phyloP scores from a whole-genome alignment of 1,140 invertebrate genomes.

The Drosophila parvula region DNA sequence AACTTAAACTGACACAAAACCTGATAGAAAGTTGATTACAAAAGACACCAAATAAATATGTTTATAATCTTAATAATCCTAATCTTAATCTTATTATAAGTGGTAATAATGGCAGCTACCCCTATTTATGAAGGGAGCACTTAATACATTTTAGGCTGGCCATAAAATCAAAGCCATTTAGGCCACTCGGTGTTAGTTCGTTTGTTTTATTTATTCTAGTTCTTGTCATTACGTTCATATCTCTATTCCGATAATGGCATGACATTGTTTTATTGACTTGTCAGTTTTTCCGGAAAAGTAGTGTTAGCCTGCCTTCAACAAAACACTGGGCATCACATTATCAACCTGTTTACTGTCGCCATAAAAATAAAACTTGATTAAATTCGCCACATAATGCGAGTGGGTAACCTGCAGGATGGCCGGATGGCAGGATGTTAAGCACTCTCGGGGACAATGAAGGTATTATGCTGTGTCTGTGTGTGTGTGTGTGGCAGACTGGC shows the following conservation, averaged over 20 bases:
- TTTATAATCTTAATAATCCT: no score
- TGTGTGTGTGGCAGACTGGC: slow-evolving; percentile 54
- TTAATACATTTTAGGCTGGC: not conserved
- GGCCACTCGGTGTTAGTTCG: not conserved
- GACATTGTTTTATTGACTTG: slow-evolving; percentile 14
- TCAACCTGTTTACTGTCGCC: slow-evolving; percentile 26
- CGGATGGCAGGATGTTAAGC: slow-evolving; percentile 16
- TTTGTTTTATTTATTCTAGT: slow-evolving; percentile 4
- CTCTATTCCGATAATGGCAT: slow-evolving; percentile 8
- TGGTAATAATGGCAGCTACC: not conserved
- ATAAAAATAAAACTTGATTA: slow-evolving; percentile 37
- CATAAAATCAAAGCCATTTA: slow-evolving; percentile 9
- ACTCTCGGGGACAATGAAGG: slow-evolving; percentile 35
- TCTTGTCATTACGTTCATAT: not conserved
- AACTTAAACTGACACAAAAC: not conserved
- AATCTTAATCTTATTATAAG: no score
- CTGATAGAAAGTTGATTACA: not conserved
- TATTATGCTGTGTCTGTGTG: slow-evolving; percentile 43
- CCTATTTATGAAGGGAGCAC: not conserved
- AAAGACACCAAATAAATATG: not conserved
- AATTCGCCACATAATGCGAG: slow-evolving; percentile 36
- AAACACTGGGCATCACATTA: slow-evolving; percentile 10
- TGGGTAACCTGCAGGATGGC: slow-evolving; percentile 21
- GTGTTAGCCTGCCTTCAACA: not conserved
- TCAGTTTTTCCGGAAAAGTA: slow-evolving; percentile 6